phyloP scores from a whole-genome alignment of 2,888 invertebrate genomes.

The Drosophila anceps region DNA sequence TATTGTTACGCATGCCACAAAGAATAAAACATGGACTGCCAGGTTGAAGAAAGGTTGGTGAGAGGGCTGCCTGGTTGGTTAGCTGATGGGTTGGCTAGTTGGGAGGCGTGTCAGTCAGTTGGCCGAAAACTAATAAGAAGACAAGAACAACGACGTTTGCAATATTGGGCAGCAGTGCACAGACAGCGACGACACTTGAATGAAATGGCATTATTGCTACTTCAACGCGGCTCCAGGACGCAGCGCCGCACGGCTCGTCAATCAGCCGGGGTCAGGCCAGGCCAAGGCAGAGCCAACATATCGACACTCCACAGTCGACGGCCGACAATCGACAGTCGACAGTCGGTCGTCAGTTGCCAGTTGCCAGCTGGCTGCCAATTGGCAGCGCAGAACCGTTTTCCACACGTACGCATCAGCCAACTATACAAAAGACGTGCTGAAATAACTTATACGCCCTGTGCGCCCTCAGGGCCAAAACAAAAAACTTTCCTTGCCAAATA shows the following conservation, averaged over 20 bases:
- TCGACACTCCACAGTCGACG: constrained; percentile 4
- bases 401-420: constrained; percentile 75
- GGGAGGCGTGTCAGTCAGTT: constrained; percentile 12
- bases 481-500: constrained; percentile 54
- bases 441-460: constrained; percentile 78
- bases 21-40: constrained; percentile 49
- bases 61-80: not conserved
- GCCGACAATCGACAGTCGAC: constrained; percentile 12
- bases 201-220: constrained; percentile 80
- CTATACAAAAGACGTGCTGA: constrained; percentile 76
- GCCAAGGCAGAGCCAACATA: not conserved
- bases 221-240: constrained; percentile 60
- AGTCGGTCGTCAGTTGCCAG: constrained; percentile 16
- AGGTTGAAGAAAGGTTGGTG: constrained; percentile 4
- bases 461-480: constrained; percentile 58
- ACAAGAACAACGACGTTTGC: constrained; percentile 23
- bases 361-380: constrained; percentile 21
- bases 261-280: constrained; percentile 53
- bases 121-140: constrained; percentile 58
- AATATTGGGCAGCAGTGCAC: constrained; percentile 49
- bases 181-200: constrained; percentile 66
- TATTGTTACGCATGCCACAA: constrained; percentile 80
- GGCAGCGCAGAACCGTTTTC: constrained; percentile 63
- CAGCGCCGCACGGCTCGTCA: constrained; percentile 55
- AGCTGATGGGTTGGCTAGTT: not conserved